Evolutionary conservation across 2,113 vertebrate genomes (phyloP).

Genomic region (Junco hyemalis): DNA sequence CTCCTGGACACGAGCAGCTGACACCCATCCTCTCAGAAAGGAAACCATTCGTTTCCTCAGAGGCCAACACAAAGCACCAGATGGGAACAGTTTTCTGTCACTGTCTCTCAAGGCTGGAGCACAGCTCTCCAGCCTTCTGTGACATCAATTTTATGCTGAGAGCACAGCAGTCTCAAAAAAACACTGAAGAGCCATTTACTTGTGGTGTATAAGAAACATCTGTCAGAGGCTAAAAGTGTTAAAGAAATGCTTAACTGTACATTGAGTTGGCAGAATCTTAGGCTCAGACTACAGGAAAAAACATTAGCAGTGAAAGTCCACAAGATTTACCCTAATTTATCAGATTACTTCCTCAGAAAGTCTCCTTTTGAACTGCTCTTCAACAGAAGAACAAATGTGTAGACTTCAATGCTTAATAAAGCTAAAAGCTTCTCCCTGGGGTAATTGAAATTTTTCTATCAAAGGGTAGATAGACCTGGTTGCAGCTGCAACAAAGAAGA

Average conservation of each 20-base stretch:
- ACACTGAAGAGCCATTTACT: slow-evolving; percentile 64
- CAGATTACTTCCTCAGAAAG: slow-evolving; percentile 80
- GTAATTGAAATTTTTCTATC: slow-evolving; percentile 81
- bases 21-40: slow-evolving; percentile 33
- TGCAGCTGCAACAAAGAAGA: slow-evolving; percentile 80
- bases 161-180: slow-evolving; percentile 67
- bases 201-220: slow-evolving; percentile 64
- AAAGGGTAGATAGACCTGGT: slow-evolving; percentile 78
- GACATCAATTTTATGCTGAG: slow-evolving; percentile 60
- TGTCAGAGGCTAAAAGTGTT: slow-evolving; percentile 60
- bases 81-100: slow-evolving; percentile 41
- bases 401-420: slow-evolving; percentile 85
- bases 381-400: slow-evolving; percentile 78
- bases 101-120: slow-evolving; percentile 15
- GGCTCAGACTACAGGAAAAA: slow-evolving; percentile 65
- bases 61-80: slow-evolving; percentile 22
- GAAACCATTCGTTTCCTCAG: slow-evolving; percentile 7
- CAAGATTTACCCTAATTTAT: slow-evolving; percentile 79
- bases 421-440: slow-evolving; percentile 82
- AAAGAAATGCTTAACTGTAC: slow-evolving; percentile 67
- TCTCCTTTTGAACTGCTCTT: slow-evolving; percentile 76
- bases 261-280: slow-evolving; percentile 71
- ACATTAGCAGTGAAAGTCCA: slow-evolving; percentile 66
- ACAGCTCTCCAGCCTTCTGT: slow-evolving; percentile 49
- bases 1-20: background rate